phyloP scores from a whole-genome alignment of 2,888 invertebrate genomes.

The Sinhomidia bicolor region DNA sequence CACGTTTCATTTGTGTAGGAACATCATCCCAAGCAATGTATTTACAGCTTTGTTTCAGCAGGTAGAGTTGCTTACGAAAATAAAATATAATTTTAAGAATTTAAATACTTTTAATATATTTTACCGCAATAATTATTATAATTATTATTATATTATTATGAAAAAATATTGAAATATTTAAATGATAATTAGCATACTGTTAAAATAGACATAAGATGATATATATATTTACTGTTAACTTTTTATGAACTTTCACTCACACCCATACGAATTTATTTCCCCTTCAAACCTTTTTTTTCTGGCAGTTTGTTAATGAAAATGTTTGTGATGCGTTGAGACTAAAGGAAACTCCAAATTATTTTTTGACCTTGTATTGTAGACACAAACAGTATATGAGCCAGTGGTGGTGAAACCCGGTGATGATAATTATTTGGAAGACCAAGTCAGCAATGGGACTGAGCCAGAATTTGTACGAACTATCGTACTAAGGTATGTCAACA shows the following conservation, averaged over 20 bases:
- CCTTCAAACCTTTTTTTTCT: background rate
- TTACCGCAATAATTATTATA: constrained; percentile 1
- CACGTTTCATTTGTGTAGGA: constrained; percentile 85
- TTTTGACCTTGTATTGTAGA: constrained; percentile 73
- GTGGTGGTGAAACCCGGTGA: constrained; percentile 7
- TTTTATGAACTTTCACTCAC: constrained; percentile 4
- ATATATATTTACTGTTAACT: constrained; percentile 2
- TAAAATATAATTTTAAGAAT: constrained; percentile 40
- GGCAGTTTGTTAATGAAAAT: background rate
- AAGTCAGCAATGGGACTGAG: constrained; percentile 40
- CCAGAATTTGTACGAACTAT: constrained; percentile 60
- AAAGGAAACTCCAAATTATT: no score
- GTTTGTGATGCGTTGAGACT: background rate
- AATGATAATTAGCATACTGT: no score
- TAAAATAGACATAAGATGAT: background rate
- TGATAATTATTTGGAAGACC: background rate
- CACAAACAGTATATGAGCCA: constrained; percentile 71
- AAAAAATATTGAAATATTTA: no score
- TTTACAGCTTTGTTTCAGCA: constrained; percentile 95
- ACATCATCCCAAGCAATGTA: constrained; percentile 95
- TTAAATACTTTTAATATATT: background rate
- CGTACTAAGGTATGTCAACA: constrained; percentile 63
- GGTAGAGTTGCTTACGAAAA: constrained; percentile 81
- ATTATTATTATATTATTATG: no score
- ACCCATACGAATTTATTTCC: background rate